Conservation (phyloP, 2,113 vertebrate species). For the Castor canadensis region DNA sequence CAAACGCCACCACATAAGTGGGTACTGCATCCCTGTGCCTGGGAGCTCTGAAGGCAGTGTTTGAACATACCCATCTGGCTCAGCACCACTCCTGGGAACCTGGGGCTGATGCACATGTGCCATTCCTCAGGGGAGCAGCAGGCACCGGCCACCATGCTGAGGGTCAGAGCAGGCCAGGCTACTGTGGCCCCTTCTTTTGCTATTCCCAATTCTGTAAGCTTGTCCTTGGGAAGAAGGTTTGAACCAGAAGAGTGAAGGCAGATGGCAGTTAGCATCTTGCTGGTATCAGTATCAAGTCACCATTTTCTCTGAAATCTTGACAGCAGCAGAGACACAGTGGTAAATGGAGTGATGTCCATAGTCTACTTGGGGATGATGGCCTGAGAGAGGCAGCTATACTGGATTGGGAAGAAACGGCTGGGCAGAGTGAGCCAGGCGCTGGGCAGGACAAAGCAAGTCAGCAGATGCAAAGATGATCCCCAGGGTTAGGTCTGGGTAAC, state of each 20-base stretch:
- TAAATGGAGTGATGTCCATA: fast-evolving
- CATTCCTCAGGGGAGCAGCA: background rate
- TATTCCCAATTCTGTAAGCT: background rate
- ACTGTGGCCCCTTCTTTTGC: background rate
- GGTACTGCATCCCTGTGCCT: background rate
- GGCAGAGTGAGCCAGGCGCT: fast-evolving
- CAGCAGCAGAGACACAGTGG: no score
- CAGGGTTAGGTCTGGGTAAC: background rate
- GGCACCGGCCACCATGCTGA: background rate
- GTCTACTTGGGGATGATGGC: background rate
- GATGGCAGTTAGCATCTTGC: background rate
- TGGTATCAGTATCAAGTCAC: background rate
- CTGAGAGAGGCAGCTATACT: fast-evolving
- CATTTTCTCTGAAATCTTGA: background rate
- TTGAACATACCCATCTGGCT: fast-evolving
- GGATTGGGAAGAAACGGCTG: background rate
- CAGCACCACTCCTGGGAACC: no score
- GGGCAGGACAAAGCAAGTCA: background rate
- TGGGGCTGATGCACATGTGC: no score
- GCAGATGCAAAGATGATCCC: fast-evolving
- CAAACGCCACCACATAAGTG: background rate
- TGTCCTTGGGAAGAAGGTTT: background rate
- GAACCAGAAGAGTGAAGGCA: background rate
- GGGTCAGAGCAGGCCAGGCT: background rate
- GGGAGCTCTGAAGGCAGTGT: no score